phyloP scores from a whole-genome alignment of 2,797 vertebrate genomes.

The Microcaecilia unicolor region DNA sequence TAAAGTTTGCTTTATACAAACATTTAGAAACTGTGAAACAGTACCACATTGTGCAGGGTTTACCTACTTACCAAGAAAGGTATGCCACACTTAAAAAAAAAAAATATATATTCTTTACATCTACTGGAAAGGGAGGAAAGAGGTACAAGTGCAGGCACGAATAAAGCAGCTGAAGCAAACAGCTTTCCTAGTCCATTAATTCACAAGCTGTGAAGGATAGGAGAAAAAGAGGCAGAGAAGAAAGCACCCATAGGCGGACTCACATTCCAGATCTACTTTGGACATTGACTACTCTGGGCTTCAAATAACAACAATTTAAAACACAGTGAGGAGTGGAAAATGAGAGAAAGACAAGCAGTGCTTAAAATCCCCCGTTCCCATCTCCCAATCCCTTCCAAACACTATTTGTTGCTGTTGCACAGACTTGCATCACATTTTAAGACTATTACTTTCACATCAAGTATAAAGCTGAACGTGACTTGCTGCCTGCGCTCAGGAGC shows the following conservation, averaged over 20 bases:
- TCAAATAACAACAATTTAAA: conserved; percentile 44
- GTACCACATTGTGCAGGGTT: conserved; percentile 75
- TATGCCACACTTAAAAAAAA: conserved; percentile 58
- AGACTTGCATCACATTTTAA: neutral
- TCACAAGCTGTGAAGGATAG: neutral
- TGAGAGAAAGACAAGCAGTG: neutral
- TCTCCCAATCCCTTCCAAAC: conserved; percentile 22
- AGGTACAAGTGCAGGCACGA: conserved; percentile 64
- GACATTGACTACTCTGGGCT: conserved; percentile 53
- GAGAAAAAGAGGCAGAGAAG: conserved; percentile 13
- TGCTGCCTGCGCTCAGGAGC: no score
- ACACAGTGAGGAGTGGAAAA: conserved; percentile 40
- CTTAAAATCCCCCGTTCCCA: conserved; percentile 19
- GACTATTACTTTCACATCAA: no score
- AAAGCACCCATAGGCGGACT: conserved; percentile 59
- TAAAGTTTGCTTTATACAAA: conserved; percentile 77
- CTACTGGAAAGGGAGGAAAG: conserved; percentile 51
- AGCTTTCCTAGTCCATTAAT: no score
- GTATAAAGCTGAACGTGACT: no score
- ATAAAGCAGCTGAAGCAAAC: conserved; percentile 62
- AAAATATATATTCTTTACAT: conserved; percentile 45
- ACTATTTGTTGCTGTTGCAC: conserved; percentile 20
- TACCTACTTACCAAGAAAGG: conserved; percentile 75
- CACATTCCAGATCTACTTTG: conserved; percentile 67
- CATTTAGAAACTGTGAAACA: conserved; percentile 85